Evolutionary conservation across 2,797 vertebrate genomes (phyloP).

Genomic region (Crypturellus tataupa): DNA sequence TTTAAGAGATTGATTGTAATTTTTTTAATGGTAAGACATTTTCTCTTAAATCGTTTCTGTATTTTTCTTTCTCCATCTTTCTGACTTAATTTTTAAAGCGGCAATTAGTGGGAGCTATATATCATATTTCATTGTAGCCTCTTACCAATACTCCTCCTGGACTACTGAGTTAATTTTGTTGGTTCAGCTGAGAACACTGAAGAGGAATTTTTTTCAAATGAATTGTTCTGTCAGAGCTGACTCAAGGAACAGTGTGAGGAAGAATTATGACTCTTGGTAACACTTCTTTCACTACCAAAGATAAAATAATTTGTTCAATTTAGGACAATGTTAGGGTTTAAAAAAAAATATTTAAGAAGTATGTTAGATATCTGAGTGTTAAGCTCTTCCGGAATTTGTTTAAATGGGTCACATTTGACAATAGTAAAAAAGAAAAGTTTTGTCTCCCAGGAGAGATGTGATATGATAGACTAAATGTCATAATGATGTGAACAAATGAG

Average conservation of each 20-base stretch:
- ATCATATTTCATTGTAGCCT: not conserved
- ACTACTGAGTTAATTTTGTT: not conserved
- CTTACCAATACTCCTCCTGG: not conserved
- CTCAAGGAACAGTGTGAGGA: not conserved
- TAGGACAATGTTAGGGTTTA: not conserved
- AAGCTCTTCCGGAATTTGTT: not conserved
- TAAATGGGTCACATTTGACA: conserved; percentile 63
- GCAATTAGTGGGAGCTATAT: not conserved
- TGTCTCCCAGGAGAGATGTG: conserved; percentile 66
- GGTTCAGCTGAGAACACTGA: not conserved
- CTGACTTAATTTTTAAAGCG: not conserved
- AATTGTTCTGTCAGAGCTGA: not conserved
- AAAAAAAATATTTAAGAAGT: not conserved
- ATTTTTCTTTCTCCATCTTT: not conserved
- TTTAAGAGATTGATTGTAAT: not conserved
- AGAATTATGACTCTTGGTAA: not conserved
- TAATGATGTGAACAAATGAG: conserved; percentile 78
- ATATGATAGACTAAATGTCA: conserved; percentile 79
- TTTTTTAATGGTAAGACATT: not conserved
- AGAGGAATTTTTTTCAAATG: not conserved
- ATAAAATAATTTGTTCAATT: not conserved
- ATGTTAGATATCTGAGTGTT: not conserved
- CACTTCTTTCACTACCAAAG: not conserved
- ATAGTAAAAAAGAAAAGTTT: conserved; percentile 65
- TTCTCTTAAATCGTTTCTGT: not conserved